Evolutionary conservation across 1,140 invertebrate species (phyloP), one percentile per base, ranked within the genome.

Genomic region (Scylla paramamosain): DNA sequence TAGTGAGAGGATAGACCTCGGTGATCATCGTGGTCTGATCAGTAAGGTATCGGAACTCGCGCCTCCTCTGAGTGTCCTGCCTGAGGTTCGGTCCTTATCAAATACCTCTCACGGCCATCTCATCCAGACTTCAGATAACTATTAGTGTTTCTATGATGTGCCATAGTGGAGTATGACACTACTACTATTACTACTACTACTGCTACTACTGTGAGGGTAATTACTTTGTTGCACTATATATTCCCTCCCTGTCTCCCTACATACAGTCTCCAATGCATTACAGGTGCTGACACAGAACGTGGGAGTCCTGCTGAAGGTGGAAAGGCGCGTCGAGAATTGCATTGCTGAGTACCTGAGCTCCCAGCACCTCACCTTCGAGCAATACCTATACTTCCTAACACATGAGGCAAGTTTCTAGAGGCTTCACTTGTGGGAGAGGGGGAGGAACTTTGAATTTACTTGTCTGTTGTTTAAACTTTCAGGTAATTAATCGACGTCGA

Each of bases 241-340:
- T 25, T 10, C 77, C 77, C 77, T 29, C 77, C 39, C 1, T 39
- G 6, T 39, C 1, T 39, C 6, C 39, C 6, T 39, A 39, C 39
- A 39, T 39, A 39, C 39, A 92, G 28, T 10, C 8, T 28, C 14
- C 45, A n/a, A 32, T 92, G 16, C 28, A 25, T 39, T 92, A 20
- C 93, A 96, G 96, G 96, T 95, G 52, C 52, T 96, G 86, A 96
- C 96, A n/a, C 96, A 95, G 67, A 95, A 96, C 48, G 95, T 96
- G 4, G 96, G 96, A 14, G 96, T 95, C 6, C 87, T 95, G n/a
- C 93, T 96, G 25, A 93, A 84, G 7, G 52, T 96, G 16, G 93
- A 95, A 25, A 94, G 96, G 10, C 90, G 86, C 6, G 96, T 96
- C 29, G 96, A 96, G 91, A 95, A 94, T 48, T 96, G 96, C 90